A percentile compares a stretch with the other conserved stretches of the same genome.
These are phyloP conservation scores for Vidua macroura DNA, from an alignment of 2,113 vertebrate genomes.

Conservation along the genomic window DNA sequence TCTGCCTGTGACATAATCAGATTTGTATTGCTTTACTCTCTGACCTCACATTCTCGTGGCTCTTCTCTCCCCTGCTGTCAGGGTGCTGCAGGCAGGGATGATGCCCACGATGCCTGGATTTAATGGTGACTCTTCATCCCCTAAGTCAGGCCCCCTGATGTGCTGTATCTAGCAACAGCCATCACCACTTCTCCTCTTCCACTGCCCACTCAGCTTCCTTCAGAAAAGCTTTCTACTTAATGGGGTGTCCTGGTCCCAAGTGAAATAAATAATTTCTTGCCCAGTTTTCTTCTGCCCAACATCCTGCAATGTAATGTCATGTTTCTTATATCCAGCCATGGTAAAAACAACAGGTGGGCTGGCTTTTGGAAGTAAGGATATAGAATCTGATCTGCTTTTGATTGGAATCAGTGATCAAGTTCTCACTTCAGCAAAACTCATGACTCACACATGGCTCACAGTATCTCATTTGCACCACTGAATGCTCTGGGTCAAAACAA, in stretches of 20 bases:
- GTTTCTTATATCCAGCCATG: background rate
- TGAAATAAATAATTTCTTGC: background rate
- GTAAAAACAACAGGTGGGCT: background rate
- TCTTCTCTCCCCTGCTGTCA: background rate
- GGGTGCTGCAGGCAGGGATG: background rate
- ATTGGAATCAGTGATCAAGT: background rate
- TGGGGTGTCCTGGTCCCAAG: fast-evolving
- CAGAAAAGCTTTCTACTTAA: background rate
- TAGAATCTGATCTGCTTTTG: background rate
- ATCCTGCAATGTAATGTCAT: background rate
- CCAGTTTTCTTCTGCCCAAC: background rate
- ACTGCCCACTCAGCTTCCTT: background rate
- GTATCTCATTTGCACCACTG: background rate
- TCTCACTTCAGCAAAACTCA: background rate
- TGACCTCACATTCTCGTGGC: background rate
- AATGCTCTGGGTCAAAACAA: background rate
- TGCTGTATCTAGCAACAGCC: background rate
- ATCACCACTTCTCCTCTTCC: background rate
- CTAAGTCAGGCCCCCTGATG: fast-evolving
- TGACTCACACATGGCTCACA: background rate
- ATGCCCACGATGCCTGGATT: fast-evolving
- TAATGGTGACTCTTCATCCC: background rate
- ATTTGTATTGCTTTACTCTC: background rate
- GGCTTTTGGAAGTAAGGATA: background rate
- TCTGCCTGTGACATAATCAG: background rate